phyloP scores from a whole-genome alignment of 1,140 invertebrate species.

The Nixonia krombeini region DNA sequence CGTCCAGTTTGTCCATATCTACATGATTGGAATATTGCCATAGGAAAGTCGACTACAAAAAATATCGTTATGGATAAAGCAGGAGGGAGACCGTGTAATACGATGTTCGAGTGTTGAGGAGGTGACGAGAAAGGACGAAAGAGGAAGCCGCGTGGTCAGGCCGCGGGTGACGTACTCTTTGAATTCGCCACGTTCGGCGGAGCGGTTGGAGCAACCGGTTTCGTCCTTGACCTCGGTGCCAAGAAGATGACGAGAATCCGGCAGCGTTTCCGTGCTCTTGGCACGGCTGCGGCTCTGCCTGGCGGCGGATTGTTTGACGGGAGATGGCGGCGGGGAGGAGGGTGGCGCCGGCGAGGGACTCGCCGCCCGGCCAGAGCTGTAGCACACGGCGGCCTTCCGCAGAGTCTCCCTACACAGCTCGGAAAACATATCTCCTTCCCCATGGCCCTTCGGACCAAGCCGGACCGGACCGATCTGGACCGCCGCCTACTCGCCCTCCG shows the following conservation, averaged over 20 bases:
- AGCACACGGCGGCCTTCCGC: conserved; percentile 72
- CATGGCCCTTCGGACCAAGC: conserved; percentile 69
- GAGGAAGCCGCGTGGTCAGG: too few relatives aligned
- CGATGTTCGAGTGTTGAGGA: too few relatives aligned
- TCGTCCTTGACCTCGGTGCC: conserved; percentile 22
- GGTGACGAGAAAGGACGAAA: too few relatives aligned
- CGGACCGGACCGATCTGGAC: conserved; percentile 49
- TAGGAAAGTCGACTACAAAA: too few relatives aligned
- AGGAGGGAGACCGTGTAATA: too few relatives aligned
- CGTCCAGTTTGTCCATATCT: too few relatives aligned
- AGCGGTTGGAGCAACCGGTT: conserved; percentile 23
- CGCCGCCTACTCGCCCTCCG: too few relatives aligned
- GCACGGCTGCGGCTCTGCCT: conserved; percentile 57
- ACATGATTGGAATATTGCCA: too few relatives aligned
- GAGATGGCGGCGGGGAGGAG: conserved; percentile 67
- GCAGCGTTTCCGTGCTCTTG: conserved; percentile 44
- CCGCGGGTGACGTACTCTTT: conserved; percentile 67
- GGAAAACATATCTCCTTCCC: conserved; percentile 74
- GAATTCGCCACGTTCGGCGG: conserved; percentile 29
- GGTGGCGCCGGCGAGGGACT: conserved; percentile 68
- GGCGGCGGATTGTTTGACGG: conserved; percentile 65
- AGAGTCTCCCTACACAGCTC: conserved; percentile 76
- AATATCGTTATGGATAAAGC: too few relatives aligned
- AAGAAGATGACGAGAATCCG: conserved; percentile 55
- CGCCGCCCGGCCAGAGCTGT: conserved; percentile 67